Evolutionary conservation across 1,140 invertebrate genomes (phyloP), one percentile per base, ranked within the genome.

Genomic region (Portunus trituberculatus): DNA sequence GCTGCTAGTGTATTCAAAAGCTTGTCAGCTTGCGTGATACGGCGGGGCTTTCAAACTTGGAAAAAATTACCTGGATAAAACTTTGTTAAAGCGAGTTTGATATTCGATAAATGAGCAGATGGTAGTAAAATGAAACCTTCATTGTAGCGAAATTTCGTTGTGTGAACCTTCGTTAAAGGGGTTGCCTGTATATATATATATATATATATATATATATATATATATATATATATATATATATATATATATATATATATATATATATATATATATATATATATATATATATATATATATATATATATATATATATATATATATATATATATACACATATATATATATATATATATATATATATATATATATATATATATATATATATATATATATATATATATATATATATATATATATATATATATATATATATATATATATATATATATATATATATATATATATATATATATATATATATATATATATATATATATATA

Each of bases 361-460:
- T 88, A 88, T 88, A 88, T 88, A 32, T 88, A 88, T 88, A 32
- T 88, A 88, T 88, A 88, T 88, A 88, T 88, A 88, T 88, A 32
- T 32, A 88, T 88, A 28, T 88, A 32, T 88, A 88, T 32, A 88
- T 88, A 88, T 88, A 88, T 88, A 4, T 88, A 88, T 88, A 88
- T 88, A 88, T 88, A 88, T 88, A 88, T 88, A 88, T 88, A 32
- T 88, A 88, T 88, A 88, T 88, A 88, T 88, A 39, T 88, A 88
- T 87, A 87, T 87, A 87, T 87, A 87, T 87, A 87, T 87, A 87
- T 87, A 87, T 87, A 87, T 87, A 87, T 87, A 87, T 87, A 87
- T 87, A 87, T 87, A 87, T 87, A 87, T 87, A 87, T 87, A 87
- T 87, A 87, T 25, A 76, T 25, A 10, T 76, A 10, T 76, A n/a